Evolutionary conservation across 1,140 invertebrate genomes (phyloP).

Genomic region (Lordiphosa clarofinis): DNA sequence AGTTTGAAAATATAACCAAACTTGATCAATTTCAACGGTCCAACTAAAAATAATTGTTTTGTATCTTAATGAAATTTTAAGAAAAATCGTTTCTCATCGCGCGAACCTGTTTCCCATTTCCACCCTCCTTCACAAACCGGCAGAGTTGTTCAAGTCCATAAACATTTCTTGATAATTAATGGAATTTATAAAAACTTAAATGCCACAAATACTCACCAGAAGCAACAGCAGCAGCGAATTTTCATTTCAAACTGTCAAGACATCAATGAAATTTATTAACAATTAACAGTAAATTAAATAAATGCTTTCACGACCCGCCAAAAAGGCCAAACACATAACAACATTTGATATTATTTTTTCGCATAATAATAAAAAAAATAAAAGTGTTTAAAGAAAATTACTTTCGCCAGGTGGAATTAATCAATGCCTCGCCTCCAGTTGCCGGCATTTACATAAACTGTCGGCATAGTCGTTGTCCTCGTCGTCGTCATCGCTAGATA

Average conservation of each 20-base stretch:
- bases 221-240: neutral
- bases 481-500: constrained; percentile 21
- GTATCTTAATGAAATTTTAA: no score
- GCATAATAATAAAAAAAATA: constrained; percentile 13
- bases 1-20: no score
- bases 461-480: neutral
- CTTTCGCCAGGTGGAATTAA: constrained; percentile 64
- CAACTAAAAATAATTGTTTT: no score
- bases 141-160: constrained; percentile 26
- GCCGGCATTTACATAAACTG: constrained; percentile 46
- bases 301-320: no score
- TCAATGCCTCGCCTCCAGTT: constrained; percentile 30
- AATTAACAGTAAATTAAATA: constrained; percentile 61
- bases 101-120: constrained; percentile 12
- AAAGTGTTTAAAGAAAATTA: constrained; percentile 50
- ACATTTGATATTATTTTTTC: constrained; percentile 14
- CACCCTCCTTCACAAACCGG: neutral
- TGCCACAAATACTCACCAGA: constrained; percentile 18
- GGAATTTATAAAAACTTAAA: constrained; percentile 32
- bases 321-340: constrained; percentile 10
- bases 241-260: constrained; percentile 9
- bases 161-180: constrained; percentile 36
- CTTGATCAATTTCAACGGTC: no score
- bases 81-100: constrained; percentile 5
- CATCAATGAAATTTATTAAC: constrained; percentile 37